Base-by-base conservation (phyloP, 2,113 vertebrate genomes). In the Otolemur garnettii region DNA sequence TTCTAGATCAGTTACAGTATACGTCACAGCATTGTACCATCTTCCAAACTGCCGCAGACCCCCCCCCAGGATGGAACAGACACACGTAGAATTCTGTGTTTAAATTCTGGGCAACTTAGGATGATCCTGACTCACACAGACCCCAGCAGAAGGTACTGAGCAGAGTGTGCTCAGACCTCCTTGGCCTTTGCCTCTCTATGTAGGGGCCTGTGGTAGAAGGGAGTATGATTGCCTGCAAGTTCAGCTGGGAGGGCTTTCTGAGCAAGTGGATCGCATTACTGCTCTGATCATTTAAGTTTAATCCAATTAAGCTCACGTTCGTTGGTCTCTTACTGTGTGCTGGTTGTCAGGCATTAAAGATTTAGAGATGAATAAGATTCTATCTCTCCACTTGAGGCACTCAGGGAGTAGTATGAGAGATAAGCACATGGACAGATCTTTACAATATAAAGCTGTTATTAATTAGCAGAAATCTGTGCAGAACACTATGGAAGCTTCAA, bases 11-110 rank as follows among this genome's bases (percentile, higher is more conserved):
- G 4, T 53, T 83, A 7, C 69, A 28, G 22, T 4, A 2, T 15
- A 19, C 10, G 7, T 64, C 53, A 57, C 53, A 50, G 19, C 18
- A 55, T 2, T 64, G 21, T 0, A 1, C 7, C 45, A 24, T 19
- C 38, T 77, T 85, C 28, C 53, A 68, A 12, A 55, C 35, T 17
- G n/a, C 30, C 7, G 4, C 74, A 77, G 33, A 78, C 12, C 38
- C 12, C 84, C 35, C 0, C 1, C 38, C 38, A 18, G 21, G 35
- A 83, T 11, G 19, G 38, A 21, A 24, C 75, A 60, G 38, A 19
- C 10, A 17, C 4, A 2, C 24, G 7, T 7, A 66, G 62, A 1
- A 8, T 42, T 22, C 50, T 88, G 60, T 4, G 4, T 64, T 69
- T 60, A 75, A 85, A 75, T 87, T 92, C n/a, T 78, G 68, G 72